Percentiles rank a stretch among this genome's conserved stretches.
phyloP scores from a whole-genome alignment of 2,888 invertebrate genomes.

The Chaetogeoica ovagalla region DNA sequence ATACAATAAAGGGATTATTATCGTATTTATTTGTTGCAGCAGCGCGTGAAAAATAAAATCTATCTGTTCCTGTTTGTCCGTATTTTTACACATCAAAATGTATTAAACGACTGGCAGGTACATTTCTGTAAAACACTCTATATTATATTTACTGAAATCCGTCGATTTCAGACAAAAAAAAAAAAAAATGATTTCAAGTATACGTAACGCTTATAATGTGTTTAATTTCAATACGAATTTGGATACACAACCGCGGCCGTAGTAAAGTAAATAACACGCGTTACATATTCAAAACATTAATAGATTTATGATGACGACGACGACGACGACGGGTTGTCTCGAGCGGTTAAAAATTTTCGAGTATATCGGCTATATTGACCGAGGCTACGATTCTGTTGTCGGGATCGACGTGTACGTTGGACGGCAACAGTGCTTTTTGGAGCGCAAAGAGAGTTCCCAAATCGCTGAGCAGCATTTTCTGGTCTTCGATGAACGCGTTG shows the following conservation, averaged over 20 bases:
- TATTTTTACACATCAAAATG: too few species aligned
- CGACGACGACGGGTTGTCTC: neutral
- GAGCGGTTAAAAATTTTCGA: neutral
- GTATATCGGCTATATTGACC: neutral
- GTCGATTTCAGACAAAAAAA: neutral
- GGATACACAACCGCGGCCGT: too few species aligned
- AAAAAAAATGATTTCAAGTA: neutral
- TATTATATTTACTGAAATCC: neutral
- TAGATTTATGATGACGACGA: too few species aligned
- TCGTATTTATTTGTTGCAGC: too few species aligned
- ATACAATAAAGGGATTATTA: too few species aligned
- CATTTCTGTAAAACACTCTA: neutral
- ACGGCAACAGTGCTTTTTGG: slow-evolving; percentile 18
- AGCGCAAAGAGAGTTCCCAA: neutral
- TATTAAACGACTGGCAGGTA: neutral
- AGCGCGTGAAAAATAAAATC: too few species aligned
- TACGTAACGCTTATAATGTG: too few species aligned
- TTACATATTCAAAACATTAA: too few species aligned
- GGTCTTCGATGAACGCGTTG: neutral
- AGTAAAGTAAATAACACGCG: too few species aligned
- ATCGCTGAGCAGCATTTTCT: neutral
- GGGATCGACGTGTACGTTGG: slow-evolving; percentile 13
- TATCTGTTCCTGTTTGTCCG: too few species aligned
- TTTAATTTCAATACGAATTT: too few species aligned
- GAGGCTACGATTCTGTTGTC: neutral